Conservation (phyloP, 2,113 vertebrate genomes). For the Gopherus flavomarginatus region DNA sequence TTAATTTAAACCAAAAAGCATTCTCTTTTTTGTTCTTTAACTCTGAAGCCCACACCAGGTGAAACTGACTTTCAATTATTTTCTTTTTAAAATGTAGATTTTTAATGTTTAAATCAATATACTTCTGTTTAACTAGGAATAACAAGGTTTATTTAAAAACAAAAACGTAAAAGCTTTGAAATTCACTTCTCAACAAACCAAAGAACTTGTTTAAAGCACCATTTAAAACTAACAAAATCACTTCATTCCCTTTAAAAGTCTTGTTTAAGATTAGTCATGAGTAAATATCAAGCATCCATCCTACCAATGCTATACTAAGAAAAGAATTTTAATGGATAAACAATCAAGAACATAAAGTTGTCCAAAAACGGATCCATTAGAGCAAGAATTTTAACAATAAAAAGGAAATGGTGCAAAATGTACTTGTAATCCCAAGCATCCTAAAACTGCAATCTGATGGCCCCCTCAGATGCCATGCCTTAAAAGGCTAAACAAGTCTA, state of each 20-base stretch:
- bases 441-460: constrained; percentile 52
- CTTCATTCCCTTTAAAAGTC: background rate
- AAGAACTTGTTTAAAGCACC: background rate
- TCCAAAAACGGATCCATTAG: background rate
- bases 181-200: background rate
- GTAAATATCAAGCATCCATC: constrained; percentile 42
- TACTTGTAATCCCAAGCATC: constrained; percentile 51
- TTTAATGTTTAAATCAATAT: background rate
- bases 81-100: background rate
- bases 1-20: background rate
- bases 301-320: constrained; percentile 42
- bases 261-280: constrained; percentile 20
- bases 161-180: background rate
- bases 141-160: background rate
- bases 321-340: constrained; percentile 66
- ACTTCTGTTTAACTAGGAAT: background rate
- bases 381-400: background rate
- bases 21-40: background rate
- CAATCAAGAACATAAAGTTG: constrained; percentile 15
- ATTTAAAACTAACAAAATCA: constrained; percentile 22
- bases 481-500: constrained; percentile 72
- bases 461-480: constrained; percentile 67
- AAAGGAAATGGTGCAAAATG: constrained; percentile 62
- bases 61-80: background rate
- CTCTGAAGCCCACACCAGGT: background rate